phyloP scores from a whole-genome alignment of 2,888 invertebrate genomes.

The Panorpa germanica region DNA sequence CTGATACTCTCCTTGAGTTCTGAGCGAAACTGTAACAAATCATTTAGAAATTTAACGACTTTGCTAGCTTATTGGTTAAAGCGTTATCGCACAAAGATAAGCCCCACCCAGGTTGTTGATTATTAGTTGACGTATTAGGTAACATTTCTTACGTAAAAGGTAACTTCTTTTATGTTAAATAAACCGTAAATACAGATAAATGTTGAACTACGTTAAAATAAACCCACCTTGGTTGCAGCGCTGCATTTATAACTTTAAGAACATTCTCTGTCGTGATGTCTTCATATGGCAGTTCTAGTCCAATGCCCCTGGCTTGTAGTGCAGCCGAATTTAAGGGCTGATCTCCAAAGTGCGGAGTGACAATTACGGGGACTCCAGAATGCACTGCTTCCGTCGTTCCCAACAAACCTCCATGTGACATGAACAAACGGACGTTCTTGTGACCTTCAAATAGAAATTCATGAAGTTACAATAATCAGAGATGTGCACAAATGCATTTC shows the following conservation, averaged over 20 bases:
- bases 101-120: slow-evolving; percentile 21
- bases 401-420: slow-evolving; percentile 46
- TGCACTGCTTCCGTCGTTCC: slow-evolving; percentile 48
- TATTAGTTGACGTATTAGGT: too few species aligned
- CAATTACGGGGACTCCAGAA: slow-evolving; percentile 41
- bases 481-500: too few species aligned
- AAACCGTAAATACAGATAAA: neutral
- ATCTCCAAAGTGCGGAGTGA: slow-evolving; percentile 51
- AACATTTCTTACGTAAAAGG: too few species aligned
- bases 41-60: too few species aligned
- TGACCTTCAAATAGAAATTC: too few species aligned
- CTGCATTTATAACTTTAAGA: slow-evolving; percentile 27
- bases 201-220: too few species aligned
- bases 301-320: slow-evolving; percentile 36
- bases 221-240: too few species aligned
- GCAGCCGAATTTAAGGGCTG: slow-evolving; percentile 46
- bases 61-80: too few species aligned
- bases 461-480: too few species aligned
- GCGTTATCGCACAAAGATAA: slow-evolving; percentile 26
- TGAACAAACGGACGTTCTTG: slow-evolving; percentile 43
- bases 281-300: slow-evolving; percentile 32
- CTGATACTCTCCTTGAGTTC: too few species aligned
- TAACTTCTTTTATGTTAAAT: neutral
- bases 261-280: slow-evolving; percentile 35
- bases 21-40: too few species aligned